A percentile compares a stretch with the other conserved stretches of the same genome.
Evolutionary conservation across 2,113 vertebrate species (phyloP).

Genomic region (Pardalotus punctatus): DNA sequence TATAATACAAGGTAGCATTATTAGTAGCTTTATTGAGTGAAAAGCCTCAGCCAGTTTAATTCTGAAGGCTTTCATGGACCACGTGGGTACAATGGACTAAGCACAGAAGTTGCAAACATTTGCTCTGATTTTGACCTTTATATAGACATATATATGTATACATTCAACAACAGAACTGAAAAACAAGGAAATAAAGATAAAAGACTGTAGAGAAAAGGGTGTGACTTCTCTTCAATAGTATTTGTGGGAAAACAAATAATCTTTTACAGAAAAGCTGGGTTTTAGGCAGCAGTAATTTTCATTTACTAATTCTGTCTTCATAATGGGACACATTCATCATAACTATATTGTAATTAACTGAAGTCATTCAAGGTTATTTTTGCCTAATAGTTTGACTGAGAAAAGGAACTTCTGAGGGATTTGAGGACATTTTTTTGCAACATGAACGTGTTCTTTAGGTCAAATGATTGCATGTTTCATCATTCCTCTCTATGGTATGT

Average conservation of each 20-base stretch:
- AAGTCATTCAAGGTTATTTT: slow-evolving; percentile 32
- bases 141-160: background rate
- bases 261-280: background rate
- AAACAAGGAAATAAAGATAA: background rate
- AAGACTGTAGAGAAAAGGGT: background rate
- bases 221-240: background rate
- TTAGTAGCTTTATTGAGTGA: background rate
- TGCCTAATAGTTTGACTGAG: background rate
- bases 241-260: background rate
- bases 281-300: slow-evolving; percentile 23
- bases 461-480: background rate
- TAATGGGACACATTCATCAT: background rate
- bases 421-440: background rate
- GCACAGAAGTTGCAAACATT: background rate
- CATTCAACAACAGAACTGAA: background rate
- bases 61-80: background rate
- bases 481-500: background rate
- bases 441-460: background rate
- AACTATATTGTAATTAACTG: slow-evolving; percentile 4
- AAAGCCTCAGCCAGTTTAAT: background rate
- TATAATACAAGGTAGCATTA: background rate
- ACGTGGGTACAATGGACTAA: background rate
- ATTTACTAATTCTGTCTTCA: background rate
- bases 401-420: background rate
- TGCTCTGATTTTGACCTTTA: background rate